phyloP scores from a whole-genome alignment of 2,888 invertebrate genomes.

The Philopedon plagiatum region DNA sequence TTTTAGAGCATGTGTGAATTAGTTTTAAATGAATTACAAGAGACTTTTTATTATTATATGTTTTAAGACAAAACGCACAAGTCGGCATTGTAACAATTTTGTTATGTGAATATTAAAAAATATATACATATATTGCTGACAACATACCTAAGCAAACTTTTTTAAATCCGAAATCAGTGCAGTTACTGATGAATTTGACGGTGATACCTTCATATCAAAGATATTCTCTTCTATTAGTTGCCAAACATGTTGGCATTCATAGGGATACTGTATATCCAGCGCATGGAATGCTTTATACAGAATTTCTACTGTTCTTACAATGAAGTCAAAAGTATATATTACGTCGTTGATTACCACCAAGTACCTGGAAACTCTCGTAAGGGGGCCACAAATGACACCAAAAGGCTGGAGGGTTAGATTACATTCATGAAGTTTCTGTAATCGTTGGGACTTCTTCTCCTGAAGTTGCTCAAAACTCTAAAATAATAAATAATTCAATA shows the following conservation, averaged over 20 bases:
- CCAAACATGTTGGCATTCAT: constrained; percentile 13
- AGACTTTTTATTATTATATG: neutral
- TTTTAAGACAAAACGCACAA: neutral
- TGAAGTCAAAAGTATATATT: neutral
- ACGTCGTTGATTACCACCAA: constrained; percentile 1
- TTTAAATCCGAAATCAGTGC: neutral
- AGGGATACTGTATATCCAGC: neutral
- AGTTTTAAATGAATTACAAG: neutral
- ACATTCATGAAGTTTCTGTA: neutral
- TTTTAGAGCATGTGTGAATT: neutral
- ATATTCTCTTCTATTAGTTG: neutral
- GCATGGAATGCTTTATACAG: neutral
- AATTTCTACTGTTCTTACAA: neutral
- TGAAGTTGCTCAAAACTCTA: constrained; percentile 5
- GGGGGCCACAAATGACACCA: constrained; percentile 2
- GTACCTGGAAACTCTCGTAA: neutral
- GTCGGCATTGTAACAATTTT: neutral
- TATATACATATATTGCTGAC: neutral
- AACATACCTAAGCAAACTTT: neutral
- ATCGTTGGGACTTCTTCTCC: neutral
- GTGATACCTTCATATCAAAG: neutral
- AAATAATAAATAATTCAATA: neutral
- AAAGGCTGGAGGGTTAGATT: constrained; percentile 1
- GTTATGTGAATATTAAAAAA: neutral
- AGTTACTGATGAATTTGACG: neutral